Evolutionary conservation across 2,888 invertebrate genomes (phyloP).

Genomic region (Pseudanteris insignis): DNA sequence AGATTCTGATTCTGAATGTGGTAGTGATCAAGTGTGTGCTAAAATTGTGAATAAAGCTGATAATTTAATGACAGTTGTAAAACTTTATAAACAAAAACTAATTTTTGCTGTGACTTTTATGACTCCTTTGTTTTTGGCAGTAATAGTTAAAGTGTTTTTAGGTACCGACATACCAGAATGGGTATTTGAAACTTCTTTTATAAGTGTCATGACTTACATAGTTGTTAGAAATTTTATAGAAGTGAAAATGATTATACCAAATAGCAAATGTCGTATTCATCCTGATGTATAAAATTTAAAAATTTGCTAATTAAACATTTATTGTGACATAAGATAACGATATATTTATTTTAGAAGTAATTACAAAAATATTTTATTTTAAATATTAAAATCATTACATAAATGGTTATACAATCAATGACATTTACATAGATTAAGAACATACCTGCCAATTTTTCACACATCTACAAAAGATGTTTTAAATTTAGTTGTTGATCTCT

Average conservation of each 20-base stretch:
- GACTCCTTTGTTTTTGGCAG: constrained; percentile 50
- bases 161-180: constrained; percentile 46
- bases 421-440: no score
- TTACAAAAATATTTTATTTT: no score
- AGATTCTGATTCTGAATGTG: neutral
- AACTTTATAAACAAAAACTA: constrained; percentile 43
- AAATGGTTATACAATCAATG: no score
- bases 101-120: constrained; percentile 45
- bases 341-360: no score
- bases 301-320: no score
- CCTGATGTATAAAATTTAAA: no score
- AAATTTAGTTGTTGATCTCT: no score
- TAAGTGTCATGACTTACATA: constrained; percentile 39
- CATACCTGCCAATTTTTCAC: no score
- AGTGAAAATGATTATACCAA: constrained; percentile 45
- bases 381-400: no score
- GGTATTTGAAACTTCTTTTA: constrained; percentile 46
- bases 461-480: no score
- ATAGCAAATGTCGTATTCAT: no score
- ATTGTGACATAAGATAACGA: no score
- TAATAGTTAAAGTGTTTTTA: constrained; percentile 49
- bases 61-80: constrained; percentile 17
- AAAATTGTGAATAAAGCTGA: constrained; percentile 20
- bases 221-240: constrained; percentile 47
- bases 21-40: constrained; percentile 6